Conservation (phyloP, 1,140 invertebrate species). For the Drosophila biarmipes region DNA sequence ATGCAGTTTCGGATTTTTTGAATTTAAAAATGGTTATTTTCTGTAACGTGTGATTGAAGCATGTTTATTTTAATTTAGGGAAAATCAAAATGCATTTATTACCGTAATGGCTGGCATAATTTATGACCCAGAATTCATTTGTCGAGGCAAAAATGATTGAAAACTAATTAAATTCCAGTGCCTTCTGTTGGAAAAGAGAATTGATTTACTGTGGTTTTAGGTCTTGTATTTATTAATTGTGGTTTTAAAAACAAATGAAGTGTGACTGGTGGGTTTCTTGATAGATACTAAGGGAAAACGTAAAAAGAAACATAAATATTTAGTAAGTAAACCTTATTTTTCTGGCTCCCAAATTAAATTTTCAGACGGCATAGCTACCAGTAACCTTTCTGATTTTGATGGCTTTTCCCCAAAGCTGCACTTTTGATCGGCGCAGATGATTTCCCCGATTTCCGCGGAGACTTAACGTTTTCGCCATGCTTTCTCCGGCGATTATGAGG, state of each 20-base stretch:
- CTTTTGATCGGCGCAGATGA: background rate
- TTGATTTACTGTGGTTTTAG: background rate
- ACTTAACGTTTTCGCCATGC: constrained; percentile 17
- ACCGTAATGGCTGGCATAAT: background rate
- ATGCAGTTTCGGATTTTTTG: too few relatives aligned
- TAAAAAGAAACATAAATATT: too few relatives aligned
- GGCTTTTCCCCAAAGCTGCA: background rate
- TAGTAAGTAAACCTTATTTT: background rate
- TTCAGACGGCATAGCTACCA: background rate
- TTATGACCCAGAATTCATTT: too few relatives aligned
- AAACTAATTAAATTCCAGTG: background rate
- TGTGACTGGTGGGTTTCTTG: background rate
- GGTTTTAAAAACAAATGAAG: background rate
- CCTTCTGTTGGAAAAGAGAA: background rate
- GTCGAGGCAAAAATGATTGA: background rate
- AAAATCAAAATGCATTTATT: too few relatives aligned
- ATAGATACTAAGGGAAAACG: too few relatives aligned
- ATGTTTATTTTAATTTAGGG: too few relatives aligned
- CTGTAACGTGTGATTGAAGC: too few relatives aligned
- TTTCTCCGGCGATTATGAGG: constrained; percentile 35
- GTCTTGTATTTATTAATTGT: background rate
- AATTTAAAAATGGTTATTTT: too few relatives aligned
- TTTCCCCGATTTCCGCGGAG: constrained; percentile 1
- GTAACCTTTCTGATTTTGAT: too few relatives aligned
- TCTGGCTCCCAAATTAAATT: background rate